Percentiles rank a stretch among this genome's conserved stretches.
Conservation (phyloP, 1,140 invertebrate species). For the Aphelenchoides avenae region DNA sequence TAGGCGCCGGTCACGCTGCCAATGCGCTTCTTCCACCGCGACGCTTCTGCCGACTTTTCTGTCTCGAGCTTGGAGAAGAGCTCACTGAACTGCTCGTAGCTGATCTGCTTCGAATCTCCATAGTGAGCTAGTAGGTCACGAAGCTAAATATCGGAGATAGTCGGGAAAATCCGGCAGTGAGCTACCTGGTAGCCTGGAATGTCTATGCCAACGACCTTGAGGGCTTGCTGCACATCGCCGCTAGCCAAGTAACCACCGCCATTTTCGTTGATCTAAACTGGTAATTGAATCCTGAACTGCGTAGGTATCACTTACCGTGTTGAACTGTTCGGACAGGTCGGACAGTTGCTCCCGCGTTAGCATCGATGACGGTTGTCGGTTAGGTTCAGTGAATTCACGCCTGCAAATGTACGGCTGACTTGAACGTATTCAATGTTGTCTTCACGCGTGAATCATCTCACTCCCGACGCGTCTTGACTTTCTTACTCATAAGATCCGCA, state of each 20-base stretch:
- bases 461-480: no score
- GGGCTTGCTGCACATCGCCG: conserved; percentile 43
- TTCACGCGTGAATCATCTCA: no score
- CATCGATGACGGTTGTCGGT: no score
- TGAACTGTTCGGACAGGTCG: conserved; percentile 39
- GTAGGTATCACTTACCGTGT: conserved; percentile 27
- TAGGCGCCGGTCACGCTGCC: conserved; percentile 86
- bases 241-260: conserved; percentile 36
- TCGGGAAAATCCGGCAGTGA: neutral
- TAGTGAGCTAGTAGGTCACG: conserved; percentile 44
- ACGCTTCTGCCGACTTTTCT: conserved; percentile 81
- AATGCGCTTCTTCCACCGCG: conserved; percentile 86
- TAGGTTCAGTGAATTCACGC: no score
- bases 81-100: conserved; percentile 46
- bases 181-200: conserved; percentile 53
- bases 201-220: conserved; percentile 53
- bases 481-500: no score
- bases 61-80: conserved; percentile 81
- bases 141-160: conserved; percentile 28
- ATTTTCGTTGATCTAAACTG: conserved; percentile 30
- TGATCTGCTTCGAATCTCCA: conserved; percentile 34
- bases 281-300: neutral
- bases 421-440: no score
- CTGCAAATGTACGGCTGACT: no score
- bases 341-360: conserved; percentile 32